Evolutionary conservation across 2,888 invertebrate genomes (phyloP).

Genomic region (Pammene fasciana): DNA sequence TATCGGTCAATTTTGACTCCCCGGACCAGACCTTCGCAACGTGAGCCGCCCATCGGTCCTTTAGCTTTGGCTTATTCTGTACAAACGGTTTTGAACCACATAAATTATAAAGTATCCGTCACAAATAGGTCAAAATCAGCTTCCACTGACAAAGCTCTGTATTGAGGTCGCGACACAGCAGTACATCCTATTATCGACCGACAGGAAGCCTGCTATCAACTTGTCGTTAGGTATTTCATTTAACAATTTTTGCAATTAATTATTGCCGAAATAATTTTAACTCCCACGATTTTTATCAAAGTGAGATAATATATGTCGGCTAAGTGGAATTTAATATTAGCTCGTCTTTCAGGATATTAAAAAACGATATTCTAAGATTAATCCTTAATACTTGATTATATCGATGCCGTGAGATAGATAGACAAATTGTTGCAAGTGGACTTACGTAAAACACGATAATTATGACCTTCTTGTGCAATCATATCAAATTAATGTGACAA

Average conservation of each 20-base stretch:
- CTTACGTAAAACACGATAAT: background rate
- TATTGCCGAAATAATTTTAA: constrained; percentile 80
- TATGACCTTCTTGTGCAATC: background rate
- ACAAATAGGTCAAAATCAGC: constrained; percentile 79
- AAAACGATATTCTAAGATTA: too few relatives aligned
- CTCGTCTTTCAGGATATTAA: background rate
- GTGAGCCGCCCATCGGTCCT: too few relatives aligned
- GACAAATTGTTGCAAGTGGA: background rate
- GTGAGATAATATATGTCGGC: constrained; percentile 43
- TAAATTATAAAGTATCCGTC: constrained; percentile 12
- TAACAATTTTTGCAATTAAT: constrained; percentile 79
- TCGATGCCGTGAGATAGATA: too few relatives aligned
- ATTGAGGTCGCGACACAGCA: constrained; percentile 76
- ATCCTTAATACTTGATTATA: too few relatives aligned
- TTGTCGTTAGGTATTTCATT: constrained; percentile 77
- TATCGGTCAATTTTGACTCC: too few relatives aligned
- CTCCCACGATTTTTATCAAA: constrained; percentile 67
- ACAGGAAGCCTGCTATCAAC: constrained; percentile 79
- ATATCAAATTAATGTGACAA: background rate
- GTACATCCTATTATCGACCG: constrained; percentile 69
- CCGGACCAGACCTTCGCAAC: too few relatives aligned
- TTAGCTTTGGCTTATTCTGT: too few relatives aligned
- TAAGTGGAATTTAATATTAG: background rate
- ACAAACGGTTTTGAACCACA: background rate
- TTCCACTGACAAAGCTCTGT: constrained; percentile 76